These are phyloP conservation scores for Echinops telfairi DNA, from an alignment of 2,113 vertebrate genomes.

Conservation along the genomic window DNA sequence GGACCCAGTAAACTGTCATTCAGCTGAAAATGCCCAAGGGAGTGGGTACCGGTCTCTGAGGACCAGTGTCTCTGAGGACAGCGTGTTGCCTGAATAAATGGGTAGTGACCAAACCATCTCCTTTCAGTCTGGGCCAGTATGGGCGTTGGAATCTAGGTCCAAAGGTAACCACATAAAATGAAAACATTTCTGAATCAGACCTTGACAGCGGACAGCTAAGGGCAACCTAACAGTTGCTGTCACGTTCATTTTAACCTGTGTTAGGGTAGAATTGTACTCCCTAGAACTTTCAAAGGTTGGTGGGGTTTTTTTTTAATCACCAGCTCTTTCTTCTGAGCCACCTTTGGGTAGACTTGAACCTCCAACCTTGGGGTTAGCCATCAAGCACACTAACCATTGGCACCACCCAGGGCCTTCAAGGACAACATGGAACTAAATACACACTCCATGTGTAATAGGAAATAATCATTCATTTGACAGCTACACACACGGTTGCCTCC, in stretches of 20 bases:
- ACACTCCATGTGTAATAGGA: no score
- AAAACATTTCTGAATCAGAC: conserved; percentile 43
- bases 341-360: background rate
- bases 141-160: background rate
- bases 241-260: background rate
- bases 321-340: background rate
- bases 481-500: no score
- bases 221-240: background rate
- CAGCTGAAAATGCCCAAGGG: conserved; percentile 18
- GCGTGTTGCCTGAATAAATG: background rate
- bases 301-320: background rate
- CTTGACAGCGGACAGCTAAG: background rate
- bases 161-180: background rate
- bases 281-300: background rate
- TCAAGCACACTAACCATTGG: background rate
- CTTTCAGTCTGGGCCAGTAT: background rate
- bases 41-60: background rate
- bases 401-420: background rate
- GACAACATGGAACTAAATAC: background rate
- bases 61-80: background rate
- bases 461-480: no score
- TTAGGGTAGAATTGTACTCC: background rate
- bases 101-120: background rate
- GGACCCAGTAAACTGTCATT: conserved; percentile 1
- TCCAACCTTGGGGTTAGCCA: background rate